Evolutionary conservation across 2,888 invertebrate species (phyloP).

Genomic region (Ochropacha duplaris): DNA sequence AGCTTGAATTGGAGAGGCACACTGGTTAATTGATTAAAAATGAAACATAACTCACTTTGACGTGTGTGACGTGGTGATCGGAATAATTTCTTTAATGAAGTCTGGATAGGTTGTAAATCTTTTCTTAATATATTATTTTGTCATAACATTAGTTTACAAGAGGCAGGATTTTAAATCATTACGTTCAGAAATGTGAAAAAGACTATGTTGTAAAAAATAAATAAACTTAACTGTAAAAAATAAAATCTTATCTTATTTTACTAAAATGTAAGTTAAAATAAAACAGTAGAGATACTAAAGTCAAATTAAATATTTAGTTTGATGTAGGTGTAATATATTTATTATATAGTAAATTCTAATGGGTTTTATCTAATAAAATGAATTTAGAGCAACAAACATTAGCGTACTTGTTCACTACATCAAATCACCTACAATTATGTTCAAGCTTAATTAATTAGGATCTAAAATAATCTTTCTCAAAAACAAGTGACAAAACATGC

Average conservation of each 20-base stretch:
- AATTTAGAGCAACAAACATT: slow-evolving; percentile 14
- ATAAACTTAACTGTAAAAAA: background rate
- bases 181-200: background rate
- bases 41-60: background rate
- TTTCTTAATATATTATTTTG: background rate
- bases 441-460: slow-evolving; percentile 63
- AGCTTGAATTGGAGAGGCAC: no score
- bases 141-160: background rate
- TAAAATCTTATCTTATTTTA: no score
- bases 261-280: no score
- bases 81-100: background rate
- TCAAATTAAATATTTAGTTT: background rate
- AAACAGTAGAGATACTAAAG: no score
- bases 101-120: background rate
- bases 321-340: no score
- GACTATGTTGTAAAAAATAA: background rate
- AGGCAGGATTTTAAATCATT: no score
- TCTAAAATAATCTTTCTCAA: slow-evolving; percentile 48
- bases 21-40: background rate
- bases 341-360: background rate
- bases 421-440: slow-evolving; percentile 62
- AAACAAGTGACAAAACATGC: slow-evolving; percentile 34
- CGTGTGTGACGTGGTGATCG: background rate
- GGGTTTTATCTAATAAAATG: background rate
- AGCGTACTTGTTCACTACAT: slow-evolving; percentile 35